Percentiles rank a stretch among this genome's conserved stretches.
These are phyloP conservation scores for Ceramica pisi DNA, from an alignment of 2,888 invertebrate genomes.

Conservation along the genomic window DNA sequence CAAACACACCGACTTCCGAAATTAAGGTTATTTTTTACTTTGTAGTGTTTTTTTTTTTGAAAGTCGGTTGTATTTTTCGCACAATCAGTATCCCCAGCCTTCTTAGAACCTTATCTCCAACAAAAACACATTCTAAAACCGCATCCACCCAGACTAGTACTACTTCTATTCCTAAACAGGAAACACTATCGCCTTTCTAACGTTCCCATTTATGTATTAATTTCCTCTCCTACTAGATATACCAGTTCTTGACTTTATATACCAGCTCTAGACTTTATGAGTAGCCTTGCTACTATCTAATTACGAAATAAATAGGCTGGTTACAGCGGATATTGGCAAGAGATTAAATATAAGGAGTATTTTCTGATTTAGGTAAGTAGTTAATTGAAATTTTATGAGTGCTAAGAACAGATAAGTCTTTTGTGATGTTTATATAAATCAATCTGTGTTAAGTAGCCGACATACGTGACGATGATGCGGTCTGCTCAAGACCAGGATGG, in stretches of 20 bases:
- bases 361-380: constrained; percentile 6
- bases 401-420: background rate
- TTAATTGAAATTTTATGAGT: background rate
- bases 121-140: constrained; percentile 15
- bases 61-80: too few species aligned
- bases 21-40: too few species aligned
- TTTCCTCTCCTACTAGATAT: constrained; percentile 64
- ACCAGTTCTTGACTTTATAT: constrained; percentile 49
- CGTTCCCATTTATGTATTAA: constrained; percentile 63
- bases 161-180: constrained; percentile 24
- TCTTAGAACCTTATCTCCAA: background rate
- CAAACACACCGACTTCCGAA: too few species aligned
- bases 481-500: too few species aligned
- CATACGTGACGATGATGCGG: too few species aligned
- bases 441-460: too few species aligned
- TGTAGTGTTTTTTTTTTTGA: too few species aligned
- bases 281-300: constrained; percentile 20
- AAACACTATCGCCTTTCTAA: constrained; percentile 33
- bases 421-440: background rate
- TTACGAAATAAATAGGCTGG: constrained; percentile 27
- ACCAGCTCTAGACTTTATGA: constrained; percentile 48
- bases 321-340: constrained; percentile 42
- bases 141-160: constrained; percentile 6
- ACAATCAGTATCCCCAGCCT: background rate
- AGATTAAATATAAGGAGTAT: constrained; percentile 16